Evolutionary conservation across 2,797 vertebrate species (phyloP), one percentile per base, ranked within the genome.

Genomic region (Ara ararauna): DNA sequence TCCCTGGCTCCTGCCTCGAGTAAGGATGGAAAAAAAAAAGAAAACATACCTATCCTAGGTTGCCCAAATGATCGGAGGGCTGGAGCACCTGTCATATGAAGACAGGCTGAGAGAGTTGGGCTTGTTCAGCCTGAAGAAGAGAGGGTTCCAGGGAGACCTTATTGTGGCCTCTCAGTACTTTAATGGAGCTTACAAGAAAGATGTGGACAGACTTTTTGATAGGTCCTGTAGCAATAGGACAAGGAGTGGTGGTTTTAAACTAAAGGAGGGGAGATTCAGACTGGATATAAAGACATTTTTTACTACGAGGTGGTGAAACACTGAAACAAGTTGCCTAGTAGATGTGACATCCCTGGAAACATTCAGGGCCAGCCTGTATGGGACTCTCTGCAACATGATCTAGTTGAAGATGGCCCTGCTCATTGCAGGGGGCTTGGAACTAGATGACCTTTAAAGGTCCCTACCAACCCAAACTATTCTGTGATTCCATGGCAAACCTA

Each of bases 361-460:
- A 8, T 44, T 81, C 12, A 9, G 8, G 38, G 21, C 16, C 19
- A 61, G 10, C 16, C 24, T 56, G 36, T n/a, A 61, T 2, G 0
- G 19, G 36, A 10, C 16, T 80, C 29, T 66, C 12, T 56, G 45
- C 21, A 77, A 14, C n/a, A 19, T 51, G 36, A 58, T 77, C 8
- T 19, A 30, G 19, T 62, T 48, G 24, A 77, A 80, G 40, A 34
- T n/a, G 10, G 40, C 56, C 17, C 13, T 42, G 6, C 36, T 48
- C 1, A 12, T 40, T 51, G 38, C 27, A 53, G 5, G 1, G 13
- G 0, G 0, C 3, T 34, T 61, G 21, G 30, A 84, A 80, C 27
- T 40, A 30, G 27, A 30, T 58, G 22, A 27, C 29, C 22, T 48
- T 66, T 74, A 62, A 77, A 74, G 13, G 8, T 56, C 27, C 14